phyloP scores from a whole-genome alignment of 1,140 invertebrate genomes.

The Drosophila pruinosa region DNA sequence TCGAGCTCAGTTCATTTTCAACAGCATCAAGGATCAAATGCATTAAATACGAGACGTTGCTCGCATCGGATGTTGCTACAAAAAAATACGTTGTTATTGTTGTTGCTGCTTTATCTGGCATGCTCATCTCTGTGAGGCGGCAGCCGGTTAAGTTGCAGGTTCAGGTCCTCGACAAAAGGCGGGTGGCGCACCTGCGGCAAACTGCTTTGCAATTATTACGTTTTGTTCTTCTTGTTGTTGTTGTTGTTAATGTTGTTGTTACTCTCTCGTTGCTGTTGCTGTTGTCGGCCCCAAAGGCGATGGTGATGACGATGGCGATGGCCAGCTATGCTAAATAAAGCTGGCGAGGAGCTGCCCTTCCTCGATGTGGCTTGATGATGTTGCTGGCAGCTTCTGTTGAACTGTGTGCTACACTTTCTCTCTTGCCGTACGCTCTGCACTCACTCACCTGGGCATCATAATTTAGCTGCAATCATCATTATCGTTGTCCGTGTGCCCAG shows the following conservation, averaged over 20 bases:
- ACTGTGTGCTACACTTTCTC: constrained; percentile 75
- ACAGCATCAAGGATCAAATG: constrained; percentile 81
- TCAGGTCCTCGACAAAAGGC: constrained; percentile 66
- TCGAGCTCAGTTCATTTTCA: constrained; percentile 80
- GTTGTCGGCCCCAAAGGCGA: constrained; percentile 35
- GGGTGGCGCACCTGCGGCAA: constrained; percentile 79
- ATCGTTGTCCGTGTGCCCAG: constrained; percentile 56
- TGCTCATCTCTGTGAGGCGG: constrained; percentile 65
- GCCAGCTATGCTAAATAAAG: constrained; percentile 77
- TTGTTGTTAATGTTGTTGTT: constrained; percentile 24
- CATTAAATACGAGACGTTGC: constrained; percentile 75
- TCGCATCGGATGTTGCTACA: constrained; percentile 61
- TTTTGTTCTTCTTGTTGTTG: constrained; percentile 53
- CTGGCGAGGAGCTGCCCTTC: constrained; percentile 21
- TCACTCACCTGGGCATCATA: constrained; percentile 74
- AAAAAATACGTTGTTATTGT: constrained; percentile 20
- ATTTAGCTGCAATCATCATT: constrained; percentile 83
- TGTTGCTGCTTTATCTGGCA: constrained; percentile 55
- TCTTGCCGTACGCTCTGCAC: constrained; percentile 50
- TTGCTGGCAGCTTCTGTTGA: constrained; percentile 76
- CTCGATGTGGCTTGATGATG: constrained; percentile 58
- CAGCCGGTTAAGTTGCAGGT: constrained; percentile 34
- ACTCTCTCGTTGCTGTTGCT: constrained; percentile 26
- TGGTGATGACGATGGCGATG: background rate
- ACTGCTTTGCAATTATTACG: constrained; percentile 80